Percentiles rank a stretch among this genome's conserved stretches.
Conservation (phyloP, 2,888 invertebrate genomes). For the Cabera pusaria region DNA sequence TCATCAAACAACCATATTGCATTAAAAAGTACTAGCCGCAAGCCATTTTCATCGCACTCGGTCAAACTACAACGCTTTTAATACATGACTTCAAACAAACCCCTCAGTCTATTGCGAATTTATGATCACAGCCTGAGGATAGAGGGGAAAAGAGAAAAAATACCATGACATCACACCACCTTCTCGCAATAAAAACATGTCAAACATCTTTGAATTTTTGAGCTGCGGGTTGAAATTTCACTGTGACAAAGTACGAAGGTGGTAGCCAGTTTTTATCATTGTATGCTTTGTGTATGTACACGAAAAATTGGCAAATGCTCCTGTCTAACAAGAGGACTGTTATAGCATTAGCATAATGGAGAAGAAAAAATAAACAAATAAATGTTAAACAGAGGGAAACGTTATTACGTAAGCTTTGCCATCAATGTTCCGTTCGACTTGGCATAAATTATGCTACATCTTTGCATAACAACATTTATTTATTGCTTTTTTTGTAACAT, state of each 20-base stretch:
- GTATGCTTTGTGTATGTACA: conserved; percentile 11
- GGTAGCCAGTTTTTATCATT: background rate
- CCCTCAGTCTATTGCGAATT: conserved; percentile 28
- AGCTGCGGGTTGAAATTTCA: too few species aligned
- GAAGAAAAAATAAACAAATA: conserved; percentile 13
- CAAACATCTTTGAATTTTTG: too few species aligned
- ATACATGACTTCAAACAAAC: conserved; percentile 23
- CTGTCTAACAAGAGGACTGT: conserved; percentile 15
- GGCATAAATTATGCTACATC: too few species aligned
- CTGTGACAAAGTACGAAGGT: conserved; percentile 5
- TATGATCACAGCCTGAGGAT: conserved; percentile 24
- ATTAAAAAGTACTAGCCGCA: conserved; percentile 13
- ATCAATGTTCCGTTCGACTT: too few species aligned
- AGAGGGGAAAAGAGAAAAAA: conserved; percentile 13
- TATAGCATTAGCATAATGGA: conserved; percentile 20
- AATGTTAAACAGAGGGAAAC: background rate
- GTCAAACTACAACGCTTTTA: conserved; percentile 19
- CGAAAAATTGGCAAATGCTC: conserved; percentile 18
- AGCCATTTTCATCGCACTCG: conserved; percentile 7
- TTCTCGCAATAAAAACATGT: conserved; percentile 8
- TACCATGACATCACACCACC: background rate
- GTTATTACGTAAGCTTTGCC: too few species aligned
- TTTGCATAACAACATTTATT: too few species aligned
- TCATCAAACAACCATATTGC: conserved; percentile 15
- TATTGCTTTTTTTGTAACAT: too few species aligned